Conservation (phyloP, 2,113 vertebrate genomes). For the Agapornis roseicollis region DNA sequence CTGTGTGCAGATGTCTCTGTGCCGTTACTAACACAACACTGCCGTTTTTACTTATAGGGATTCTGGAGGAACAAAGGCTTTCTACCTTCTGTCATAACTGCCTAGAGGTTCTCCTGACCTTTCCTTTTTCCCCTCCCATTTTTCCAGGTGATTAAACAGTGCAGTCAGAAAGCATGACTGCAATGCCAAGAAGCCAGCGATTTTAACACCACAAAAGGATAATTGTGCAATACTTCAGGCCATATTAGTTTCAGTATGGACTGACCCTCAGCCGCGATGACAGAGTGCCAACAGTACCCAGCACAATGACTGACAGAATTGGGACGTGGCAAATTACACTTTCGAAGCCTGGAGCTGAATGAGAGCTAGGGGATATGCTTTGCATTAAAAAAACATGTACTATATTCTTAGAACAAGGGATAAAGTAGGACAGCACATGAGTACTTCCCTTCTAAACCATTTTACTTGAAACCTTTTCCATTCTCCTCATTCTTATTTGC, state of each 20-base stretch:
- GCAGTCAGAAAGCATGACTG: neutral
- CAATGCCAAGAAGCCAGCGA: constrained; percentile 5
- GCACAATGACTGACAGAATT: constrained; percentile 53
- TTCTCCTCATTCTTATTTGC: neutral
- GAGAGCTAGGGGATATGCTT: neutral
- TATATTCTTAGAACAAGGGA: neutral
- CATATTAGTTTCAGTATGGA: neutral
- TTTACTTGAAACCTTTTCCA: neutral
- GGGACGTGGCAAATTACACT: constrained; percentile 36
- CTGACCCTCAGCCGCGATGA: neutral
- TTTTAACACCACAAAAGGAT: neutral
- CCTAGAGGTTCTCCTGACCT: neutral
- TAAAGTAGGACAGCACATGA: neutral
- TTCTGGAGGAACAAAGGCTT: neutral
- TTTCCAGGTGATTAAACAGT: constrained; percentile 25
- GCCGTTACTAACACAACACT: neutral
- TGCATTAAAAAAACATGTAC: constrained; percentile 1
- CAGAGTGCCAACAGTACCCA: constrained; percentile 2
- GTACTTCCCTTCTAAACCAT: neutral
- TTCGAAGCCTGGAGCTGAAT: neutral
- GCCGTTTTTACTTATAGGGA: neutral
- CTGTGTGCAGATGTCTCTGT: neutral
- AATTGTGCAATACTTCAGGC: neutral
- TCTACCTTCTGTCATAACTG: neutral
- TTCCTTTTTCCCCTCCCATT: neutral